phyloP scores from a whole-genome alignment of 2,113 vertebrate species.

The Alaudala cheleensis region DNA sequence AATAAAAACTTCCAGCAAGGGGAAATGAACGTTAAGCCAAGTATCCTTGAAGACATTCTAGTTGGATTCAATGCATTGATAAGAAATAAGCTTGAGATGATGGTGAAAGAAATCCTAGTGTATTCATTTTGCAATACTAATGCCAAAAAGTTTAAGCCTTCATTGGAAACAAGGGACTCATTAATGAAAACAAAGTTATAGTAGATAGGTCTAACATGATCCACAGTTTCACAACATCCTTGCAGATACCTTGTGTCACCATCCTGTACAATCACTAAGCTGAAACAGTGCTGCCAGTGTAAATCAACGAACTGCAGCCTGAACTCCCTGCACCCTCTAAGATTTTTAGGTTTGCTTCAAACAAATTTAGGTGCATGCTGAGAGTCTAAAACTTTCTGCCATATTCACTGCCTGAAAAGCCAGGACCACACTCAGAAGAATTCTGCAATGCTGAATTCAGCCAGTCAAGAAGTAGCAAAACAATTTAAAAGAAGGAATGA shows the following conservation, averaged over 20 bases:
- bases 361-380: not conserved
- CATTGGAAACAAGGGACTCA: not conserved
- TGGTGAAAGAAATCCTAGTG: not conserved
- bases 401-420: not conserved
- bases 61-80: not conserved
- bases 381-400: not conserved
- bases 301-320: not conserved
- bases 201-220: not conserved
- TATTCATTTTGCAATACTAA: not conserved
- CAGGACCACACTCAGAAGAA: not conserved
- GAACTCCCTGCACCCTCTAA: not conserved
- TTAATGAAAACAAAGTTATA: not conserved
- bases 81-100: not conserved
- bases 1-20: slow-evolving; percentile 18
- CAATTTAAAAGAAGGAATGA: not conserved
- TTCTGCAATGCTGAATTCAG: not conserved
- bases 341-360: not conserved
- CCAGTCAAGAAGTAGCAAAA: not conserved
- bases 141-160: not conserved
- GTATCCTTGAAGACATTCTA: slow-evolving; percentile 1
- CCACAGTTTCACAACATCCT: not conserved
- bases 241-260: not conserved
- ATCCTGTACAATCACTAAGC: not conserved
- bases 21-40: slow-evolving; percentile 10
- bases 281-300: not conserved